A percentile compares a stretch with the other conserved stretches of the same genome.
Evolutionary conservation across 2,797 vertebrate species (phyloP).

Genomic region (Tragopan temminckii): DNA sequence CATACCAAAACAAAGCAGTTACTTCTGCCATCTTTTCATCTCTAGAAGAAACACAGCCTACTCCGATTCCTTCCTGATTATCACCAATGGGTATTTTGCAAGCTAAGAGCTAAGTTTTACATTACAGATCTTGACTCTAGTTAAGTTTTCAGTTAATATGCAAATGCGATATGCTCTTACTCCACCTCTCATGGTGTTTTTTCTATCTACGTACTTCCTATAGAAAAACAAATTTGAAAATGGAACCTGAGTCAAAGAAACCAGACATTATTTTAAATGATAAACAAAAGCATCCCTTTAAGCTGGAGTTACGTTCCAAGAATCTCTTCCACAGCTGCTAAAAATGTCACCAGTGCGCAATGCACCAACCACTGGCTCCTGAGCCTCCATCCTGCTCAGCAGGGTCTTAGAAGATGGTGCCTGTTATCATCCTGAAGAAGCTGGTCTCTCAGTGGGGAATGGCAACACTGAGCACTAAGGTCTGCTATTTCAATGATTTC

Average conservation of each 20-base stretch:
- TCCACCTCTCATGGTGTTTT: background rate
- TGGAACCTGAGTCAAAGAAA: background rate
- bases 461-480: background rate
- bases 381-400: background rate
- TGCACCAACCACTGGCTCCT: fast-evolving
- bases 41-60: background rate
- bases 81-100: background rate
- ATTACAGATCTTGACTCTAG: background rate
- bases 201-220: background rate
- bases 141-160: background rate
- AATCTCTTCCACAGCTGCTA: background rate
- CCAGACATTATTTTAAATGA: background rate
- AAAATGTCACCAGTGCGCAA: background rate
- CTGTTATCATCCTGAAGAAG: fast-evolving
- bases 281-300: background rate
- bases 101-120: background rate
- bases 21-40: background rate
- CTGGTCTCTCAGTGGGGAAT: background rate
- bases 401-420: fast-evolving
- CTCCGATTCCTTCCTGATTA: background rate
- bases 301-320: background rate
- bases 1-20: background rate
- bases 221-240: background rate
- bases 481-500: background rate
- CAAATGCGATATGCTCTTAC: background rate